Evolutionary conservation across 1,140 invertebrate genomes (phyloP).

Genomic region (Drosophila cardini): DNA sequence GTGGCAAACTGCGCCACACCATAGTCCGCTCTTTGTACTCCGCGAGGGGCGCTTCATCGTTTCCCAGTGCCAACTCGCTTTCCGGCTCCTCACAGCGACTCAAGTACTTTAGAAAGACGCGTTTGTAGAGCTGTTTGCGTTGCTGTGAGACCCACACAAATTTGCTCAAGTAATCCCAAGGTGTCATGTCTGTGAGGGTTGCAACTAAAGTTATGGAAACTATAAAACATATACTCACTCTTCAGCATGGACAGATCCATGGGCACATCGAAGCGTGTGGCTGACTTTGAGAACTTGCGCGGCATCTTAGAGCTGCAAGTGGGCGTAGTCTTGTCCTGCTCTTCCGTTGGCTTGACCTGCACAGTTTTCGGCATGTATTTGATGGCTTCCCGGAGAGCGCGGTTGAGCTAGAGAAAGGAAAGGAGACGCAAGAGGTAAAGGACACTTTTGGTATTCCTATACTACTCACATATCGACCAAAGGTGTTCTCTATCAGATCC

Average conservation of each 20-base stretch:
- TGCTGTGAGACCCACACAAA: slow-evolving; percentile 86
- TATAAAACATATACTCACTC: slow-evolving; percentile 75
- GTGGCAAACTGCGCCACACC: slow-evolving; percentile 56
- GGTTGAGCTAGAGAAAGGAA: slow-evolving; percentile 60
- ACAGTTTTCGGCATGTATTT: slow-evolving; percentile 71
- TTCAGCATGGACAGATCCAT: slow-evolving; percentile 86
- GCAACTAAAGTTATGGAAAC: background rate
- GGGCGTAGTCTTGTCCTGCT: slow-evolving; percentile 41
- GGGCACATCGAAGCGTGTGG: slow-evolving; percentile 88
- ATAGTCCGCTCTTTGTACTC: slow-evolving; percentile 74
- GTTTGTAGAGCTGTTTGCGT: slow-evolving; percentile 86
- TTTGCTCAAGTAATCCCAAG: slow-evolving; percentile 87
- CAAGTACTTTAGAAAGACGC: slow-evolving; percentile 75
- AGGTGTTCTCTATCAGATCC: slow-evolving; percentile 80
- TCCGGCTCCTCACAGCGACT: slow-evolving; percentile 67
- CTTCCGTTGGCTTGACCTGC: slow-evolving; percentile 47
- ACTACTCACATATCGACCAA: slow-evolving; percentile 75
- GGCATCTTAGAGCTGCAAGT: slow-evolving; percentile 84
- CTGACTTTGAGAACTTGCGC: slow-evolving; percentile 87
- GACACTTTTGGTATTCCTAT: no score
- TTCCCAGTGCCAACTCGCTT: slow-evolving; percentile 46
- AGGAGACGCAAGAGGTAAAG: background rate
- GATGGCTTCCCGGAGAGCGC: slow-evolving; percentile 74
- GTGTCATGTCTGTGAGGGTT: slow-evolving; percentile 85
- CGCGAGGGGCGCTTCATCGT: slow-evolving; percentile 52